A percentile compares a stretch with the other conserved stretches of the same genome.
Evolutionary conservation across 2,797 vertebrate species (phyloP).

Genomic region (Catharus ustulatus): DNA sequence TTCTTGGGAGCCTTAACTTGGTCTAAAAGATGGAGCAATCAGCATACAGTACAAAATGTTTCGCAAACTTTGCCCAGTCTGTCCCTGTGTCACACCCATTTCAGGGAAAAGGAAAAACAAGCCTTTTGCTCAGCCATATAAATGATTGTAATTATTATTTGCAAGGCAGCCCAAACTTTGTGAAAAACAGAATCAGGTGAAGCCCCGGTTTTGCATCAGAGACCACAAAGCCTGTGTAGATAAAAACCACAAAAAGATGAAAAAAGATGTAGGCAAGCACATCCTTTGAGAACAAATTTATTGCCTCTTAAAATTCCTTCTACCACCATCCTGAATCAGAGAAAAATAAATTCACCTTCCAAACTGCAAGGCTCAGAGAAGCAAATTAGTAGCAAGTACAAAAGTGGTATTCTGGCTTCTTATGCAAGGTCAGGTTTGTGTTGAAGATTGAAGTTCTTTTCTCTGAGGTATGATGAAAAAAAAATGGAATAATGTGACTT

Average conservation of each 20-base stretch:
- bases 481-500: neutral
- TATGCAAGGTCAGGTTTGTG: neutral
- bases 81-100: conserved; percentile 19
- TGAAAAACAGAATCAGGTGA: neutral
- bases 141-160: neutral
- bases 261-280: neutral
- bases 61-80: neutral
- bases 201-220: neutral
- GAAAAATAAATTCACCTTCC: neutral
- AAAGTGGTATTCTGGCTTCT: neutral
- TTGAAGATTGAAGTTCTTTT: neutral
- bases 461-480: neutral
- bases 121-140: neutral
- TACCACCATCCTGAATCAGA: neutral
- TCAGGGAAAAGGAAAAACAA: conserved; percentile 14
- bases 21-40: conserved; percentile 40
- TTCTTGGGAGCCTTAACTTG: neutral
- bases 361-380: neutral
- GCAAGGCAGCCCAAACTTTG: neutral
- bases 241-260: neutral
- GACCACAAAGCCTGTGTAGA: neutral
- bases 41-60: conserved; percentile 30
- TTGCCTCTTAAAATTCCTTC: neutral
- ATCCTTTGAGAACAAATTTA: neutral
- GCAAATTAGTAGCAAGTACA: neutral